Evolutionary conservation across 2,113 vertebrate genomes (phyloP), one percentile per base, ranked within the genome.

Genomic region (Limnothrissa miodon): DNA sequence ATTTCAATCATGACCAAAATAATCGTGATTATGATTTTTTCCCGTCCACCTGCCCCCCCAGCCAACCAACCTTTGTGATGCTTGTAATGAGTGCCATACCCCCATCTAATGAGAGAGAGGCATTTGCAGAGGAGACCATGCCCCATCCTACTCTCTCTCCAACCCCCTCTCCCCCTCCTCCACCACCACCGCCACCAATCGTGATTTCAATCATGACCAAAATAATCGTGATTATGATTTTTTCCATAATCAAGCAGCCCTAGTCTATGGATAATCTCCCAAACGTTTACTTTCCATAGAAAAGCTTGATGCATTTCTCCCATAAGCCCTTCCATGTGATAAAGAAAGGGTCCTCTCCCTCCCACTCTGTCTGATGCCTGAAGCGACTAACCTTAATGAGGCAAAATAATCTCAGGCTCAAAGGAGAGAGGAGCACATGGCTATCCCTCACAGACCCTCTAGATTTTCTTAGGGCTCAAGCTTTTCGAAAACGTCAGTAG

Each of bases 71-170:
- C 36, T 5, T 53, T 87, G 94, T 89, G 92, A 96, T 96, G 96
- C 96, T 96, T 90, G 96, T 97, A 94, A 98, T 97, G 95, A 97
- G 96, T 93, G 95, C 95, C 90, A 92, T 96, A 85, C 95, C 94
- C 66, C 92, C 93, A 90, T 93, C 93, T 92, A 94, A 93, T 82
- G 95, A 96, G 86, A 95, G 95, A 84, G 94, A 95, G 91, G 92
- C 93, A 88, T 94, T 94, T 87, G 91, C 92, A 46, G 80, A 91
- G 78, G 83, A 78, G 45, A 90, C 90, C 62, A 86, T 90, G 78
- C 83, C 80, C 0, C 74, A 92, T 1, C 23, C 62, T 5, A 33
- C 29, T 11, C 66, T 74, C 66, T 36, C 66, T 74, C 66, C 29
- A 29, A 36, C 66, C 59, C n/a, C 59, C 7, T 25, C 59, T 0